Percentiles rank a stretch among this genome's conserved stretches.
phyloP scores from a whole-genome alignment of 2,797 vertebrate species.

The Decapterus maruadsi region DNA sequence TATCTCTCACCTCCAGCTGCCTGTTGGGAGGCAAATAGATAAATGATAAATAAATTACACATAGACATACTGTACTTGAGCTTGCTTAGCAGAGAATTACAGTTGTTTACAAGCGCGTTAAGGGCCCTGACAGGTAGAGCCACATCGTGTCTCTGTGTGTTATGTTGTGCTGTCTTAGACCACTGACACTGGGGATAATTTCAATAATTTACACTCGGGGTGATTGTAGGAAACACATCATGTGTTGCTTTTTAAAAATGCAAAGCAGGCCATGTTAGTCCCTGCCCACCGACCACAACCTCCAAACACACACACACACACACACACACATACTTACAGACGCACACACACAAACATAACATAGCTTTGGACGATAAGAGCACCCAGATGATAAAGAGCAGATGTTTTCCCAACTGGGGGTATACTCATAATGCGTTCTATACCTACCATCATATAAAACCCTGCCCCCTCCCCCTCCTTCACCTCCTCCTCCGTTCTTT shows the following conservation, averaged over 20 bases:
- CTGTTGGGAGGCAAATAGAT: conserved; percentile 71
- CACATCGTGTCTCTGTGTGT: conserved; percentile 48
- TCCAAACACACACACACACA: conserved; percentile 25
- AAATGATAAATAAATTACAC: conserved; percentile 80
- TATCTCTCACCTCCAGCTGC: conserved; percentile 62
- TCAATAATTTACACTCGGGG: conserved; percentile 80
- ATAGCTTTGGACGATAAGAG: conserved; percentile 52
- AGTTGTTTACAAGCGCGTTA: conserved; percentile 75
- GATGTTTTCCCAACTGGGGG: conserved; percentile 71
- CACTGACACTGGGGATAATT: conserved; percentile 65
- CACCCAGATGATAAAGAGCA: conserved; percentile 68
- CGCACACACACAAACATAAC: conserved; percentile 31
- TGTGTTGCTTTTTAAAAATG: conserved; percentile 83
- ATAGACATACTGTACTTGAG: conserved; percentile 51
- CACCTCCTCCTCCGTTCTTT: conserved; percentile 15
- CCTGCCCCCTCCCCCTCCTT: conserved; percentile 21
- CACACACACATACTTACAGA: conserved; percentile 23
- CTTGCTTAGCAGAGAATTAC: conserved; percentile 71
- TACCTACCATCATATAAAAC: conserved; percentile 49
- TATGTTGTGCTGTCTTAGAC: conserved; percentile 69
- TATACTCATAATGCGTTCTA: conserved; percentile 63
- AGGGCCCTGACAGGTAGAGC: conserved; percentile 54
- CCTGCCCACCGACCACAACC: conserved; percentile 58
- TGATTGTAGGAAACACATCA: conserved; percentile 65
- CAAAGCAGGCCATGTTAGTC: conserved; percentile 74